Conservation (phyloP, 1,140 invertebrate genomes). For the Helicoverpa armigera region DNA sequence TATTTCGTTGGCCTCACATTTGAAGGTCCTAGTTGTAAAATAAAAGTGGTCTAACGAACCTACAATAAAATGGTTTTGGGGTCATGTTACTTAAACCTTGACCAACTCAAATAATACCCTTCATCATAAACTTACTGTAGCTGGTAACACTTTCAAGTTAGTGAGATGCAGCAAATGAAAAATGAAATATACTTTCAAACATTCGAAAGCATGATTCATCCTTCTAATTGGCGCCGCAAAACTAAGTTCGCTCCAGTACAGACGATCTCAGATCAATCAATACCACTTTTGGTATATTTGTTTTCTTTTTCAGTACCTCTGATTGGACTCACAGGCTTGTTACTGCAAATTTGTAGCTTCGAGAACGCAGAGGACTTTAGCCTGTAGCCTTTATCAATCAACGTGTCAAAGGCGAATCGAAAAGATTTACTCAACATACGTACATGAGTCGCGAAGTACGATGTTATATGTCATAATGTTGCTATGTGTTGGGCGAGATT, state of each 20-base stretch:
- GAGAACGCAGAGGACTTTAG: background rate
- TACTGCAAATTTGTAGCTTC: conserved; percentile 4
- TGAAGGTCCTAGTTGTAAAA: background rate
- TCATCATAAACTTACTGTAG: no score
- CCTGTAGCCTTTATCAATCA: conserved; percentile 21
- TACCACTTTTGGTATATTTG: background rate
- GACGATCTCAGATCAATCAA: background rate
- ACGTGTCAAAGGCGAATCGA: conserved; percentile 7
- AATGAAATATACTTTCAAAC: no score
- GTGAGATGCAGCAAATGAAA: no score
- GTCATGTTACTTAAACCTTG: no score
- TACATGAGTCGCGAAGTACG: background rate
- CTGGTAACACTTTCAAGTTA: no score
- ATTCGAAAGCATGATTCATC: no score
- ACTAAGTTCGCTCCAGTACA: background rate
- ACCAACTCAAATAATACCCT: no score
- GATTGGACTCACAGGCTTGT: conserved; percentile 10
- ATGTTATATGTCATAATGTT: no score
- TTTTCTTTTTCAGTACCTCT: background rate
- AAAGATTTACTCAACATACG: background rate
- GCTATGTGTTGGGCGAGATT: no score
- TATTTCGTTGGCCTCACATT: background rate
- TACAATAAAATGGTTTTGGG: no score
- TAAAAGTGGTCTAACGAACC: background rate
- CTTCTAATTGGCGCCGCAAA: no score